Evolutionary conservation across 2,888 invertebrate genomes (phyloP).

Genomic region (Dasypolia templi): DNA sequence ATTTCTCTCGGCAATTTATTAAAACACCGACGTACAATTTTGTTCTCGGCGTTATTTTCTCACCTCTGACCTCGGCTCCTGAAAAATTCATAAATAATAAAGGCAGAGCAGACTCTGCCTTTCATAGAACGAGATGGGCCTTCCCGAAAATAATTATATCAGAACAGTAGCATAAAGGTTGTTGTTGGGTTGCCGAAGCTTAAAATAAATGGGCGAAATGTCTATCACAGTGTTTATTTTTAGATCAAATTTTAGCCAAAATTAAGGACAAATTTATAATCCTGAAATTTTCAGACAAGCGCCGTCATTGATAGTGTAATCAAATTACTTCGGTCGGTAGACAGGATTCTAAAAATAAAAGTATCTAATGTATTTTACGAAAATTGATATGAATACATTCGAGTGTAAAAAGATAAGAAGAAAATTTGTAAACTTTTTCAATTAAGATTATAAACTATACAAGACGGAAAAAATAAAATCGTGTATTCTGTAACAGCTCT

Average conservation of each 20-base stretch:
- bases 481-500: slow-evolving; percentile 2
- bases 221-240: background rate
- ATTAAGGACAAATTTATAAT: too few species aligned
- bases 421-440: background rate
- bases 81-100: slow-evolving; percentile 47
- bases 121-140: slow-evolving; percentile 4
- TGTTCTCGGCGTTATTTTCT: slow-evolving; percentile 19
- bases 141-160: slow-evolving; percentile 38
- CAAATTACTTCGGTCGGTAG: background rate
- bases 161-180: slow-evolving; percentile 20
- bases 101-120: background rate
- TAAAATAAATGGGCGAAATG: slow-evolving; percentile 27
- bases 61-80: slow-evolving; percentile 46
- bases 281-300: background rate
- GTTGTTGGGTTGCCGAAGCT: slow-evolving; percentile 16
- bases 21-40: slow-evolving; percentile 25
- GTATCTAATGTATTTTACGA: background rate
- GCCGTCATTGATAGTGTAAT: background rate
- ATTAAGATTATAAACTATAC: background rate
- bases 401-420: background rate
- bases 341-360: background rate
- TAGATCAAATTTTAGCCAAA: too few species aligned
- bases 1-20: slow-evolving; percentile 8
- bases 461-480: background rate
- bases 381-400: background rate